Percentiles rank a stretch among this genome's conserved stretches.
Evolutionary conservation across 2,113 vertebrate genomes (phyloP).

Genomic region (Psephotus haematonotus): DNA sequence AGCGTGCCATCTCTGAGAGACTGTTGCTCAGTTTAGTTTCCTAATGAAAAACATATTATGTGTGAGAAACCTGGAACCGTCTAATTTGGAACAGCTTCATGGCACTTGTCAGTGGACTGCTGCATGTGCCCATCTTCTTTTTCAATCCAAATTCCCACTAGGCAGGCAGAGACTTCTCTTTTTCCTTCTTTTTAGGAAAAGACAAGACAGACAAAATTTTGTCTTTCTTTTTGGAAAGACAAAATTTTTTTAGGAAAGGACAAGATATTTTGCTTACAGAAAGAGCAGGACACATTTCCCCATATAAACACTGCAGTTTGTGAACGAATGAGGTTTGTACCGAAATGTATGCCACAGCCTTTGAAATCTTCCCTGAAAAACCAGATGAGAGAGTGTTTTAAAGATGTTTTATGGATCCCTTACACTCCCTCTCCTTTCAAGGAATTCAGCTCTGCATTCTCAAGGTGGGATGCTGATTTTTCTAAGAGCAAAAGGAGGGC

Average conservation of each 20-base stretch:
- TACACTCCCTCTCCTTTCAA: background rate
- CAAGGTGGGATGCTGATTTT: background rate
- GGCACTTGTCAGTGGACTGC: background rate
- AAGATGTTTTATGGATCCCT: background rate
- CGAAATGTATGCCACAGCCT: background rate
- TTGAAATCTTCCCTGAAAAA: background rate
- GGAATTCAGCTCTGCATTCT: background rate
- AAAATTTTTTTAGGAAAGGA: accelerated
- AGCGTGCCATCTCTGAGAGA: background rate
- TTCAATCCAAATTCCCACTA: background rate
- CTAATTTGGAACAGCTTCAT: background rate
- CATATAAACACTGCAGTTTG: background rate
- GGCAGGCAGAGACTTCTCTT: background rate
- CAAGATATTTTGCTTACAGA: background rate
- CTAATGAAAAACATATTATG: background rate
- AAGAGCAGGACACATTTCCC: background rate
- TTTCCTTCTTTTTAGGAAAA: background rate
- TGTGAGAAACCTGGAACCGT: background rate
- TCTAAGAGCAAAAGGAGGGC: background rate
- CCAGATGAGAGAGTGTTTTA: background rate
- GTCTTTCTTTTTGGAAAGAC: background rate
- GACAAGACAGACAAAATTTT: background rate
- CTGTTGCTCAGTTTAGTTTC: background rate
- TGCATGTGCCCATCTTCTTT: background rate
- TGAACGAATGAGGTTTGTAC: background rate